These are phyloP conservation scores for Pseudocheirus occidentalis DNA, from an alignment of 2,797 vertebrate genomes.

Conservation along the genomic window DNA sequence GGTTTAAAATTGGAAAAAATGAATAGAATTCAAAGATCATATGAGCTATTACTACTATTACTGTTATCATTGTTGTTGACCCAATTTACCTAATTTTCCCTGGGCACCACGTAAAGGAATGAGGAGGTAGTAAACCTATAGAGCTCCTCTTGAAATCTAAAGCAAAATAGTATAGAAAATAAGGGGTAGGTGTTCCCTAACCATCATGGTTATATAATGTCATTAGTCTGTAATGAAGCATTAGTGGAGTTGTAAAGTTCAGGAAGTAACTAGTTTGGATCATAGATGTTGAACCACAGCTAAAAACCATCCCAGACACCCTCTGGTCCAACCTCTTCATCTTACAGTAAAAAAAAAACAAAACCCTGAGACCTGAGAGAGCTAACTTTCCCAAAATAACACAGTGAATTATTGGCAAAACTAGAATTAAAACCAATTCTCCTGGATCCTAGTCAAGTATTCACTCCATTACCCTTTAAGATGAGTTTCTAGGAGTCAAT, in stretches of 20 bases:
- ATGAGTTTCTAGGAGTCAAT: neutral
- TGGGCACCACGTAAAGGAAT: neutral
- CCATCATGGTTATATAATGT: neutral
- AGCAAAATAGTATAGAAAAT: no score
- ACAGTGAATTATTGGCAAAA: neutral
- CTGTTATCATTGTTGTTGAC: neutral
- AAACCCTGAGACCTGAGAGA: constrained; percentile 16
- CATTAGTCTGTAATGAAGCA: neutral
- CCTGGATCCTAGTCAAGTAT: neutral
- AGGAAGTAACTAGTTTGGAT: neutral
- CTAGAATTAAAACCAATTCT: neutral
- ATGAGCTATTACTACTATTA: no score
- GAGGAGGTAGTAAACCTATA: neutral
- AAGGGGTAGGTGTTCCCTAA: neutral
- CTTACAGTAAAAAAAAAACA: neutral
- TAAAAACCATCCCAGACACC: neutral
- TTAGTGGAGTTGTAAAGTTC: neutral
- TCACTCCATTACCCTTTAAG: neutral
- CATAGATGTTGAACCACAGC: neutral
- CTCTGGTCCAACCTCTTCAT: neutral
- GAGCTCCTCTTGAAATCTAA: no score
- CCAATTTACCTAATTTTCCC: neutral
- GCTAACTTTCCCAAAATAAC: neutral
- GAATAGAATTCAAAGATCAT: neutral
- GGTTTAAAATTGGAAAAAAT: no score